Conservation (phyloP, 2,888 invertebrate genomes). For the Electrophaes corylata region DNA sequence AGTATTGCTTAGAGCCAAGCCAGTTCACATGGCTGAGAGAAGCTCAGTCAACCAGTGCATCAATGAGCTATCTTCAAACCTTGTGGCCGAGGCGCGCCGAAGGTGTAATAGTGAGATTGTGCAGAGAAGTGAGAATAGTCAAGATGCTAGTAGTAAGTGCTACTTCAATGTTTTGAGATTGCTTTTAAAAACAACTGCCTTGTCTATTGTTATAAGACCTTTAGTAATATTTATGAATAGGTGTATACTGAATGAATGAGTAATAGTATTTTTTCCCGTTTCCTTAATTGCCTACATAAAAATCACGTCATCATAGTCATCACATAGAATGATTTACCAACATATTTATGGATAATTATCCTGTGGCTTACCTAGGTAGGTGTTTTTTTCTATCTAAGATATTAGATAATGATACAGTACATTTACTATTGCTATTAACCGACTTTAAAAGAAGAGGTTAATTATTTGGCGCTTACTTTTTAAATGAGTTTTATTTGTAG, state of each 20-base stretch:
- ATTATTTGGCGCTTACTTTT: too few relatives aligned
- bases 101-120: constrained; percentile 81
- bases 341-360: too few relatives aligned
- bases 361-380: too few relatives aligned
- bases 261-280: background rate
- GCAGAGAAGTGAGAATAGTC: constrained; percentile 69
- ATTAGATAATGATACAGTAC: too few relatives aligned
- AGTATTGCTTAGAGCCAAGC: constrained; percentile 71
- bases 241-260: constrained; percentile 2
- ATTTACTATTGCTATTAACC: too few relatives aligned
- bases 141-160: constrained; percentile 66
- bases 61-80: constrained; percentile 87
- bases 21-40: constrained; percentile 66
- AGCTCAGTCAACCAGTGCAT: constrained; percentile 87
- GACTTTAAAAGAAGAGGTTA: too few relatives aligned
- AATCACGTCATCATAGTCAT: background rate
- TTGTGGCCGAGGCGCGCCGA: constrained; percentile 72
- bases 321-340: background rate
- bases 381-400: too few relatives aligned
- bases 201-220: constrained; percentile 1
- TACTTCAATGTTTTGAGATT: constrained; percentile 1
- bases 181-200: constrained; percentile 1
- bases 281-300: background rate
- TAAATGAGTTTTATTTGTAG: too few relatives aligned
- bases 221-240: background rate